Base-by-base conservation (phyloP, 2,113 vertebrate genomes). In the Coptodon rendalli region DNA sequence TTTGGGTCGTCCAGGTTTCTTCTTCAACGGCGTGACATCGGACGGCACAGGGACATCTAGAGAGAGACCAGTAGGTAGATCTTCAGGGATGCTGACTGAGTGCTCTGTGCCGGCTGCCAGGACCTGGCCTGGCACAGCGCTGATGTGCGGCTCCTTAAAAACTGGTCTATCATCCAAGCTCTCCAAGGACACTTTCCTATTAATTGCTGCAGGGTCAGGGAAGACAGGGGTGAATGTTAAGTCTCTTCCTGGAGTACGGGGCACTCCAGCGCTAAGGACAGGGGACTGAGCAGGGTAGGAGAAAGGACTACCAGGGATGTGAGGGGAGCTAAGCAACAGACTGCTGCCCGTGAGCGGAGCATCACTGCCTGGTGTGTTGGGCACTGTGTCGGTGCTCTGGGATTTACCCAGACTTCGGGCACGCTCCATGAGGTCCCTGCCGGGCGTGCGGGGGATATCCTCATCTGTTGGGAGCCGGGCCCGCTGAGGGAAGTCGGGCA, bases 171-270 rank as follows among this genome's bases (percentile, higher is more conserved):
- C 97, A 0, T 97, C 95, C 10, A 96, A 94, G 83, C 98, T 97
- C 2, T 98, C 98, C 6, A 97, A 97, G 22, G 97, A 98, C 11
- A 94, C 93, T 87, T 97, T 98, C 85, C 97, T 97, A 50, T 95
- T 94, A 17, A 96, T 88, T 36, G 96, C 96, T 27, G 97, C 86
- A 80, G 97, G 95, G 93, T 99, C 99, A 1, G 98, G 97, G 95
- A 99, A 99, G 91, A 97, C 97, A 9, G 98, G 98, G 0, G 97
- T 97, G 94, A 99, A 99, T 89, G 95, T 98, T 91, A 99, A 97
- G 95, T 99, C 98, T 94, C 98, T 97, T 85, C 99, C 99, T 8
- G 99, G 99, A 24, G 99, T 99, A 91, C 97, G 97, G 36, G 99
- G 99, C 82, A 99, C 96, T 88, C 98, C 98, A 13, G 97, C 96